These are phyloP conservation scores for Lerema accius DNA, from an alignment of 1,140 invertebrate genomes.

Conservation along the genomic window DNA sequence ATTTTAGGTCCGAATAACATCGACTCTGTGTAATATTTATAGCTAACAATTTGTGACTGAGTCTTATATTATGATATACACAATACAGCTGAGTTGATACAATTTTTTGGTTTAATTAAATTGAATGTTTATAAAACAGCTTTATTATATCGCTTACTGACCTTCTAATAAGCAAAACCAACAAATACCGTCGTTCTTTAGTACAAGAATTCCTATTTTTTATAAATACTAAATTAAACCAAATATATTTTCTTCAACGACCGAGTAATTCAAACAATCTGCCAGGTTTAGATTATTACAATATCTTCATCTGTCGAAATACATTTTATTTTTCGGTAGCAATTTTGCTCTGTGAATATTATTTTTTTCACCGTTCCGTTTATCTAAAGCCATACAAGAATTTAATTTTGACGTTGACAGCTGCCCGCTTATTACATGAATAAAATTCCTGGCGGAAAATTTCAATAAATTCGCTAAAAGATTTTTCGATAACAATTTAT, in stretches of 20 bases:
- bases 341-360: conserved; percentile 21
- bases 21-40: too few relatives aligned
- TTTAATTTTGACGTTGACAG: conserved; percentile 59
- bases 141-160: too few relatives aligned
- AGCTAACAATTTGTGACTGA: too few relatives aligned
- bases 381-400: conserved; percentile 50
- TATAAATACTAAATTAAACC: conserved; percentile 1
- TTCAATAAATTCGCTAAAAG: conserved; percentile 54
- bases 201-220: too few relatives aligned
- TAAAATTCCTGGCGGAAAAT: conserved; percentile 51
- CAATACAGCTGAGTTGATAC: too few relatives aligned
- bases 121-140: too few relatives aligned
- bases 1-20: too few relatives aligned
- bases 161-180: too few relatives aligned
- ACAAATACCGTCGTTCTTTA: too few relatives aligned
- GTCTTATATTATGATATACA: too few relatives aligned
- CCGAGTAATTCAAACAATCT: conserved; percentile 3
- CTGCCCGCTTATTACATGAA: conserved; percentile 47
- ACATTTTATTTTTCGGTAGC: conserved; percentile 2
- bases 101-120: too few relatives aligned
- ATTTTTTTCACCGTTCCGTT: conserved; percentile 39
- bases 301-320: conserved; percentile 11
- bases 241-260: conserved; percentile 1
- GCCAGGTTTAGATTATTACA: conserved; percentile 6
- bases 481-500: conserved; percentile 48